Conservation (phyloP, 2,113 vertebrate species). For the Centropristis striata region DNA sequence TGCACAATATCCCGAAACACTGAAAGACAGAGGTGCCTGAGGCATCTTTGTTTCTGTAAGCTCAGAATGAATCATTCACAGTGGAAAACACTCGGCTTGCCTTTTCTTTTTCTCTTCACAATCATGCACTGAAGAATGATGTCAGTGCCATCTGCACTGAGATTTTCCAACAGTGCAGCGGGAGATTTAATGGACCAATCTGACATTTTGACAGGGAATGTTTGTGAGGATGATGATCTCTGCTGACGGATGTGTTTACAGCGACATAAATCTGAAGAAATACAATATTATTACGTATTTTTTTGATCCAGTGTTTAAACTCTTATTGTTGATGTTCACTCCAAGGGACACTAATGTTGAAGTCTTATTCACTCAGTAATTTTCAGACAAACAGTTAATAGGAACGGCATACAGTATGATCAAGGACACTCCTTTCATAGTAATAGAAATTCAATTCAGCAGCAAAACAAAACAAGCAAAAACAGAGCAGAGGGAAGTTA, state of each 20-base stretch:
- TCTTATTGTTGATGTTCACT: neutral
- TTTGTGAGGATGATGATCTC: neutral
- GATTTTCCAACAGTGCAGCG: neutral
- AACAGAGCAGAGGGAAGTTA: neutral
- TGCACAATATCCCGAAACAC: neutral
- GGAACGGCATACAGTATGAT: neutral
- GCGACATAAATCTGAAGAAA: neutral
- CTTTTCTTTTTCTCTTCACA: neutral
- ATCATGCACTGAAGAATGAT: neutral
- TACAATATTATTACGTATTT: neutral
- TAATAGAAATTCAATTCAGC: neutral
- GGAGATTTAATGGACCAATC: neutral
- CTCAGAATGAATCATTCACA: conserved; percentile 43
- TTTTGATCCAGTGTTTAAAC: neutral
- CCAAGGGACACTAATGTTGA: neutral
- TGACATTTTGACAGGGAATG: conserved; percentile 1
- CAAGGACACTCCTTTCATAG: neutral
- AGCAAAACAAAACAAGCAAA: too few species aligned
- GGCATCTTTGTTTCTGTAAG: conserved; percentile 36
- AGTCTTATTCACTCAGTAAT: neutral
- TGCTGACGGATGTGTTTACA: neutral
- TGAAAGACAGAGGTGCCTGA: conserved; percentile 7
- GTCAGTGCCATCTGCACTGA: neutral
- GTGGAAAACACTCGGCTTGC: conserved; percentile 18
- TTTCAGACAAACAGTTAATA: neutral